Evolutionary conservation across 1,140 invertebrate species (phyloP), one percentile per base, ranked within the genome.

Genomic region (Kradibia gibbosae): DNA sequence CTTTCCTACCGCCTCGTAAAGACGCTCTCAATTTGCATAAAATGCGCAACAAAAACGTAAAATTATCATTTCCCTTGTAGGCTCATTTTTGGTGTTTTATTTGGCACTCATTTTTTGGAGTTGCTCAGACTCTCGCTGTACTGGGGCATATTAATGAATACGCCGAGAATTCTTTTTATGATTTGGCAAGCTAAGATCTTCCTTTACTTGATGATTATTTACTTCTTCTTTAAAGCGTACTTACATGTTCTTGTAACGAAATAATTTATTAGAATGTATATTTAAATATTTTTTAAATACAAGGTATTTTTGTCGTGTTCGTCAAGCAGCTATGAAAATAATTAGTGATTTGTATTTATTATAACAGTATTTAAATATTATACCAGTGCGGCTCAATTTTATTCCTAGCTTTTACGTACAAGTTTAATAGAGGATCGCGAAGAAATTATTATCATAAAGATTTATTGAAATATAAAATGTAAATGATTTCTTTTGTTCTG

Each of bases 11-110:
- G 55, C 25, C 55, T 57, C 17, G 76, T 65, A 78, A 78, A 78
- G 22, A 20, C 77, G 39, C 71, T 78, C 67, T 78, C 67, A 78
- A 78, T 78, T 78, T 78, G 60, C 65, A 78, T 78, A 78, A 70
- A 78, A 78, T 78, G 60, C 75, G 62, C 45, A 73, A 55, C 71
- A 73, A 53, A n/a, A 71, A 48, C 70, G 28, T 73, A 73, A 75
- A 60, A n/a, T 42, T 53, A 53, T 75, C 53, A 57, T 75, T 75
- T 55, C 36, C n/a, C 75, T 53, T 71, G 48, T 67, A 71, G 42
- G 50, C 25, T 25, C n/a, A 42, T 39, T 55, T 70, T 71, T 78
- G 10, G 0, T 36, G 1, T 55, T 28, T 78, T 42, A 62, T 50
- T 48, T 67, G 48, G 34, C 42, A 7, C 28, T 53, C 42, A 28